These are phyloP conservation scores for Spongia lamella DNA, from an alignment of 37 sponge, comb jelly and placozoan species.

Conservation along the genomic window DNA sequence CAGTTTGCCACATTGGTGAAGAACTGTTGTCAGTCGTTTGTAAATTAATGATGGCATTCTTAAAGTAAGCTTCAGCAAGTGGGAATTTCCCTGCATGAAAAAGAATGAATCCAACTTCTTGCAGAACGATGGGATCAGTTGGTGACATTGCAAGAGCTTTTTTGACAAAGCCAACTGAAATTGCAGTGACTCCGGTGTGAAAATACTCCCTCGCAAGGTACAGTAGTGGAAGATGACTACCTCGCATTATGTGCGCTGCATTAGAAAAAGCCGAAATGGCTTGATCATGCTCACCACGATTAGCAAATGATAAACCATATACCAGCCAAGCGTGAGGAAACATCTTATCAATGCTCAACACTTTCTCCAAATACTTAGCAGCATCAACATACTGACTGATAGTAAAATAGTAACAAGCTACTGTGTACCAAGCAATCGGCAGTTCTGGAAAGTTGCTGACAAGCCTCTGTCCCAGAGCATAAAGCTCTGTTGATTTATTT, in stretches of 20 bases:
- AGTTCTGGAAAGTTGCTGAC: conserved; percentile 58
- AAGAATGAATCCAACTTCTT: conserved; percentile 68
- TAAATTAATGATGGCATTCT: conserved; percentile 33
- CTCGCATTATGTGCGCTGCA: conserved; percentile 73
- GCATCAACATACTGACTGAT: conserved; percentile 56
- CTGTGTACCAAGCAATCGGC: conserved; percentile 80
- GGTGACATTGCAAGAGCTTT: conserved; percentile 62
- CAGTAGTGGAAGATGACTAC: conserved; percentile 71
- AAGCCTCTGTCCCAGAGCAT: conserved; percentile 60
- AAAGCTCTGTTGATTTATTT: conserved; percentile 60
- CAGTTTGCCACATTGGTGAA: conserved; percentile 65
- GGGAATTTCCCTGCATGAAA: conserved; percentile 21
- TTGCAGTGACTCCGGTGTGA: conserved; percentile 45
- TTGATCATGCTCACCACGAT: conserved; percentile 78
- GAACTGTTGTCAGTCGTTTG: conserved; percentile 50
- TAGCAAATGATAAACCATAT: conserved; percentile 70
- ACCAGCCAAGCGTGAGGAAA: conserved; percentile 71
- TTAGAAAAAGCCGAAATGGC: conserved; percentile 82
- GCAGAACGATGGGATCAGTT: conserved; percentile 57
- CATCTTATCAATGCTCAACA: conserved; percentile 45
- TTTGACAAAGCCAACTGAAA: conserved; percentile 56
- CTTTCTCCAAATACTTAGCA: conserved; percentile 69
- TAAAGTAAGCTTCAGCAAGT: conserved; percentile 57
- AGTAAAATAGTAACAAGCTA: conserved; percentile 77
- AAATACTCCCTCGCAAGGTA: conserved; percentile 82